These are phyloP conservation scores for Semnornis frantzii DNA, from an alignment of 2,113 vertebrate species.

Conservation along the genomic window DNA sequence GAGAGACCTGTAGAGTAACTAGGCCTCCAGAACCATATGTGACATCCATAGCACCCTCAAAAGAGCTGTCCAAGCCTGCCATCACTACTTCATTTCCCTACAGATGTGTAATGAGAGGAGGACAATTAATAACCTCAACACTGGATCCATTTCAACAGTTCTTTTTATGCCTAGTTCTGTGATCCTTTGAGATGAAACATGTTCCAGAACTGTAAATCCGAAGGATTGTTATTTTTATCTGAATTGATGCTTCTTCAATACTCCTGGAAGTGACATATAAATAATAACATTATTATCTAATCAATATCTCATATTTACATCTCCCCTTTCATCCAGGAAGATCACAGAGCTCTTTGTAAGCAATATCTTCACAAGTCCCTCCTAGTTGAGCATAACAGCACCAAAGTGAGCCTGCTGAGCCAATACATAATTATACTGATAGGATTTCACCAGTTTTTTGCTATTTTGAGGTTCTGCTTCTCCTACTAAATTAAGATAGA, in stretches of 20 bases:
- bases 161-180: constrained; percentile 14
- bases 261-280: constrained; percentile 44
- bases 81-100: background rate
- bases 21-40: background rate
- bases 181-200: constrained; percentile 53
- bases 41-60: background rate
- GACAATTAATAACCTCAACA: background rate
- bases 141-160: background rate
- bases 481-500: background rate
- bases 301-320: constrained; percentile 62
- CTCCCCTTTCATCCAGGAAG: constrained; percentile 58
- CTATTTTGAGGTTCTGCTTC: background rate
- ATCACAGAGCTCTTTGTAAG: constrained; percentile 60
- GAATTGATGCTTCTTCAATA: constrained; percentile 50
- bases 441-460: background rate
- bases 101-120: background rate
- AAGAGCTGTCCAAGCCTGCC: background rate
- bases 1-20: background rate
- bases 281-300: constrained; percentile 59
- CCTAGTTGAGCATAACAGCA: background rate
- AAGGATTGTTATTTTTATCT: background rate
- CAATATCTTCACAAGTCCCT: constrained; percentile 31
- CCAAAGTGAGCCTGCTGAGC: constrained; percentile 42
- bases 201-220: constrained; percentile 15
- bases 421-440: constrained; percentile 4